Evolutionary conservation across 2,113 vertebrate genomes (phyloP), one percentile per base, ranked within the genome.

Genomic region (Engraulis encrasicolus): DNA sequence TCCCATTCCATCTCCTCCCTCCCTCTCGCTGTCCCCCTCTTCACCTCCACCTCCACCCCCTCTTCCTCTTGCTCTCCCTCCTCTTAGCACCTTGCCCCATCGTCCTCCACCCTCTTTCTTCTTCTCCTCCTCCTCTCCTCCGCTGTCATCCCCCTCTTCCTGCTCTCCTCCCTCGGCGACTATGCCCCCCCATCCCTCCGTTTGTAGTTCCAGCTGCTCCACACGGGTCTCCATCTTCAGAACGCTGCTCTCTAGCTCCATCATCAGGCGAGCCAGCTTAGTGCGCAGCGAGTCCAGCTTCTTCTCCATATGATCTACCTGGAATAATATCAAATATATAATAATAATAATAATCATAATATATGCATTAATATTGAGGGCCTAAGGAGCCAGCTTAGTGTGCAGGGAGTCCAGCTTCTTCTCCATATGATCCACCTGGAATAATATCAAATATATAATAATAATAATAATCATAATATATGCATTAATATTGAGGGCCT

Each of bases 341-440:
- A 52, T 0, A 6, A 50, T 17, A 50, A 50, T 17, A 50, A 52
- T 18, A 52, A 52, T 18, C 14, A 52, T 18, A 50, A 50, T 17
- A n/a, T n/a, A n/a, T n/a, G n/a, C n/a, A n/a, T n/a, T n/a, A n/a
- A n/a, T n/a, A n/a, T n/a, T n/a, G n/a, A n/a, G n/a, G n/a, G n/a
- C n/a, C n/a, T n/a, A n/a, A n/a, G n/a, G 93, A 15, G 98, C 97
- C 0, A 96, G 94, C 86, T 93, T 96, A 0, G 94, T 97, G 89
- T 96, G 97, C 77, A 98, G 91, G 1, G 82, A 85, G 14, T 96
- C 96, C 50, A 99, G 87, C 27, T 91, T 93, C 9, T 1, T 52
- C 81, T 97, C 95, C 14, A 99, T 86, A 1, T 84, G 91, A 6
- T 0, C 83, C 14, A 95, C 86, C 74, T 92, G 90, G 1, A 6